Evolutionary conservation across 2,888 invertebrate species (phyloP), one percentile per base, ranked within the genome.

Genomic region (Beris morrisii): DNA sequence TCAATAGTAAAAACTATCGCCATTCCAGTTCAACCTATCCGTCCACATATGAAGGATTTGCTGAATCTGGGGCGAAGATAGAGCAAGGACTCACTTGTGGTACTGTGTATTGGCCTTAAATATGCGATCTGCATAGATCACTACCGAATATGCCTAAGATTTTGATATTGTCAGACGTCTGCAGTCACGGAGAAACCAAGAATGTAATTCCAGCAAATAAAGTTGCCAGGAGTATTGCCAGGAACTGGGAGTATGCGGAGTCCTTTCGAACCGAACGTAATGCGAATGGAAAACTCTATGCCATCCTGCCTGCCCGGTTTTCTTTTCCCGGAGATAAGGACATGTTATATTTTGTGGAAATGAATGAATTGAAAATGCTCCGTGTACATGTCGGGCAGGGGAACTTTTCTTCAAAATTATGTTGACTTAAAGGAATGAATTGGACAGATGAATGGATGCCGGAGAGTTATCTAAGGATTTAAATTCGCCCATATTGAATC

Each of bases 381-480:
- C 38, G 38, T 38, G 9, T 38, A 7, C 9, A 61, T 52, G 59
- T 48, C 50, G 59, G 50, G 50, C 48, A 48, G 32, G 32, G 32
- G 50, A 38, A 38, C 50, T 52, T 52, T 22, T 52, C 50, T 52
- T 38, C 31, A 52, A 61, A 61, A 61, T 61, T 61, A 61, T 61
- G 61, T 61, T 61, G 61, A 61, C 61, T 61, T 50, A 38, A 38
- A 38, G 38, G 38, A 38, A 38, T 9, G 38, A 38, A 38, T 38
- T 38, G 38, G 38, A 38, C 38, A 9, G 38, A 38, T 38, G 38
- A 38, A 38, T 38, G 38, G 38, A 38, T 38, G 9, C 38, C 38
- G 4, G 9, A 9, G 38, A 38, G 38, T 38, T 38, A 38, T 38
- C 38, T 5, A 38, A 38, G 5, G 9, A 38, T 38, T 38, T 38